Evolutionary conservation across 2,888 invertebrate genomes (phyloP).

Genomic region (Cosmorhoe ocellata): DNA sequence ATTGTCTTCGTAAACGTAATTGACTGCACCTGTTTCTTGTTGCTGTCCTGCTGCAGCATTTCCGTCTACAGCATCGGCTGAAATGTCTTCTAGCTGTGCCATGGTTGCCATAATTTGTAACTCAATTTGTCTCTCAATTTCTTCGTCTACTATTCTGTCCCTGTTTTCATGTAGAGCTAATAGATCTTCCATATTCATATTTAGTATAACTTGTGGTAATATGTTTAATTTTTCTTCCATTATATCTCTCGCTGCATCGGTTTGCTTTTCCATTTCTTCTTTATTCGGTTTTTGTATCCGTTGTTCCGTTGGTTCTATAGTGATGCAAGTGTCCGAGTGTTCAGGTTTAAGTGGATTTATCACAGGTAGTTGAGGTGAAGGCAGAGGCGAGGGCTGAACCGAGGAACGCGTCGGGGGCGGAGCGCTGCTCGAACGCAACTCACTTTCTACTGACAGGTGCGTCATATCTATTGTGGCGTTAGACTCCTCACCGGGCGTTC

Average conservation of each 20-base stretch:
- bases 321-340: conserved; percentile 54
- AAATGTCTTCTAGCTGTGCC: not conserved
- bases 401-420: conserved; percentile 43
- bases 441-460: conserved; percentile 52
- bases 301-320: conserved; percentile 46
- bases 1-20: not conserved
- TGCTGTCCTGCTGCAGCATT: not conserved
- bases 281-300: conserved; percentile 2
- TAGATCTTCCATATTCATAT: conserved; percentile 9
- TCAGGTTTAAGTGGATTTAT: conserved; percentile 2
- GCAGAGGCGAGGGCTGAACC: conserved; percentile 5
- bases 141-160: conserved; percentile 5
- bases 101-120: conserved; percentile 6
- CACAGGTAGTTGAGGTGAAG: conserved; percentile 5
- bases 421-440: conserved; percentile 59
- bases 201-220: conserved; percentile 9
- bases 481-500: conserved; percentile 11
- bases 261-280: conserved; percentile 20
- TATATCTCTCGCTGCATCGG: conserved; percentile 1
- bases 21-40: not conserved
- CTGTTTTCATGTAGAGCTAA: not conserved
- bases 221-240: conserved; percentile 2
- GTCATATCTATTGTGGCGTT: conserved; percentile 15
- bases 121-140: conserved; percentile 7
- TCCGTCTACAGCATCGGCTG: not conserved